A percentile compares a stretch with the other conserved stretches of the same genome.
These are phyloP conservation scores for Anguilla pacifica DNA, from an alignment of 2,797 vertebrate species.

Conservation along the genomic window DNA sequence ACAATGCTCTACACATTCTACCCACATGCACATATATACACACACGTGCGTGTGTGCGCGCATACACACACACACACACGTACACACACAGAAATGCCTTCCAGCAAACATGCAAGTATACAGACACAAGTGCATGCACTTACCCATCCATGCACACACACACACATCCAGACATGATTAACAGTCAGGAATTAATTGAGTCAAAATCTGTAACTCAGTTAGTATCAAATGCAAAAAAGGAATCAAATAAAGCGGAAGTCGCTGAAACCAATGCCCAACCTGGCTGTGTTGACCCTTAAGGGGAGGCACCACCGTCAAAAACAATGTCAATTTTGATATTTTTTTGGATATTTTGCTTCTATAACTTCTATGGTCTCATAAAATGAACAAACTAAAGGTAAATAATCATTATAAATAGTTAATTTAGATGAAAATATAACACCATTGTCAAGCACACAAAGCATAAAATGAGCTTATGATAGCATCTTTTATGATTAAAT, in stretches of 20 bases:
- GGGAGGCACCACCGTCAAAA: no score
- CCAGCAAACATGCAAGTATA: no score
- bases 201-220: not conserved
- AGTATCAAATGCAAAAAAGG: not conserved
- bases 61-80: not conserved
- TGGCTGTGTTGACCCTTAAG: not conserved
- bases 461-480: no score
- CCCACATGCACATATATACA: not conserved
- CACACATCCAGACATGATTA: not conserved
- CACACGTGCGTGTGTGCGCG: not conserved
- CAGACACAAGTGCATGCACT: no score
- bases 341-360: no score
- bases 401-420: no score
- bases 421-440: no score
- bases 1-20: not conserved
- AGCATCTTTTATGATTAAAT: no score
- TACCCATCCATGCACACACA: constrained; percentile 1
- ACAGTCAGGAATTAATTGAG: not conserved
- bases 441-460: no score
- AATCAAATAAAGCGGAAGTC: not conserved
- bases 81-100: not conserved
- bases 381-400: no score
- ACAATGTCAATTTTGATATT: no score
- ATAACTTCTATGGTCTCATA: no score
- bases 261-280: not conserved